Conservation (phyloP, 2,888 invertebrate species). For the Uloborus plumipes region DNA sequence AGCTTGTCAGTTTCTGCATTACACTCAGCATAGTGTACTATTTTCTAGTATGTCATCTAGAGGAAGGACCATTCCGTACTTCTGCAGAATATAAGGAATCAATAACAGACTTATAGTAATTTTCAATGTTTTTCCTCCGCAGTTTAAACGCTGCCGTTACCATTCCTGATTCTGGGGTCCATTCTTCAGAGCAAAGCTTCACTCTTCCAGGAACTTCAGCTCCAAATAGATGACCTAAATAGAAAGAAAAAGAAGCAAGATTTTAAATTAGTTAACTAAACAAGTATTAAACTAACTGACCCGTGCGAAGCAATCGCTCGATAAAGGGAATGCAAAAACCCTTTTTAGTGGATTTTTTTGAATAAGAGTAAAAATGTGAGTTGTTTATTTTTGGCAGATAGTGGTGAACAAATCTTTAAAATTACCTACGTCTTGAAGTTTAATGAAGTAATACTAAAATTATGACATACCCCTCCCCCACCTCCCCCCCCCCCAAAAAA, state of each 20-base stretch:
- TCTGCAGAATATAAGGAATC: slow-evolving; percentile 70
- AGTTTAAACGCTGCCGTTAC: slow-evolving; percentile 75
- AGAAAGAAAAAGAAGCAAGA: background rate
- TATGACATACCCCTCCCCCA: too few species aligned
- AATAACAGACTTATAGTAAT: slow-evolving; percentile 72
- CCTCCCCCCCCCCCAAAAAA: too few species aligned
- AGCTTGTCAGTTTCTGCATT: background rate
- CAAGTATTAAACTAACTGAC: too few species aligned
- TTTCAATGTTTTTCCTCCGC: slow-evolving; percentile 73
- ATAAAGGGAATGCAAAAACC: too few species aligned
- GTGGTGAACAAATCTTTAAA: too few species aligned
- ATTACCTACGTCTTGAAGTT: too few species aligned
- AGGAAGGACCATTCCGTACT: slow-evolving; percentile 15
- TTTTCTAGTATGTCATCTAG: background rate
- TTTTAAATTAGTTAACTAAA: too few species aligned
- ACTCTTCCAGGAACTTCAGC: slow-evolving; percentile 73
- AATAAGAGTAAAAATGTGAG: too few species aligned
- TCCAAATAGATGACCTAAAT: slow-evolving; percentile 71
- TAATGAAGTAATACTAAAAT: too few species aligned
- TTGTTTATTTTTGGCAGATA: too few species aligned
- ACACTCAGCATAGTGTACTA: background rate
- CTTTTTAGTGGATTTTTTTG: too few species aligned
- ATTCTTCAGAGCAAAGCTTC: slow-evolving; percentile 72
- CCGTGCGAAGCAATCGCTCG: too few species aligned
- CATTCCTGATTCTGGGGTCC: slow-evolving; percentile 74